Evolutionary conservation across 2,888 invertebrate species (phyloP).

Genomic region (Apodemia hepburni): DNA sequence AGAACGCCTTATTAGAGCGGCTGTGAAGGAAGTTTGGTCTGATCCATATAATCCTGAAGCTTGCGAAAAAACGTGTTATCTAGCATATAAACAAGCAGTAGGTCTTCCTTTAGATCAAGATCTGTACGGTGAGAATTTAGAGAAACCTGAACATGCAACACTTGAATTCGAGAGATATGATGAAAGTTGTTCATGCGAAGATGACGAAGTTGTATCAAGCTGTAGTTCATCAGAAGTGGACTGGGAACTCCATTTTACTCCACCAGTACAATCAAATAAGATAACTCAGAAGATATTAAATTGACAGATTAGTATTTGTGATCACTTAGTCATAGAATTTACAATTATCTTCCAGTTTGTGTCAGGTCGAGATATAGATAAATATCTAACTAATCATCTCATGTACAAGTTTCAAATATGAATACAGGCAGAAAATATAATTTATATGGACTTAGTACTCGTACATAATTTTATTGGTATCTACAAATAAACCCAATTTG

Average conservation of each 20-base stretch:
- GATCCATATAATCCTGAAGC: conserved; percentile 50
- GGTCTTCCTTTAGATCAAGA: conserved; percentile 32
- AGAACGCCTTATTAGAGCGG: conserved; percentile 40
- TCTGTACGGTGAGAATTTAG: neutral
- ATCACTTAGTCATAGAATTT: too few relatives aligned
- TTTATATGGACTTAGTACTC: too few relatives aligned
- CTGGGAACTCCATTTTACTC: conserved; percentile 67
- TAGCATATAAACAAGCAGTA: conserved; percentile 49
- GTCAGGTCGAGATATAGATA: too few relatives aligned
- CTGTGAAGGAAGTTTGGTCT: conserved; percentile 42
- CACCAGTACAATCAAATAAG: conserved; percentile 38
- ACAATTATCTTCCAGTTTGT: too few relatives aligned
- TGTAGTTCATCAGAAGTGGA: conserved; percentile 56
- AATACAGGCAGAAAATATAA: too few relatives aligned
- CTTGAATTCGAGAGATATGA: neutral
- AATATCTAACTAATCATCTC: too few relatives aligned
- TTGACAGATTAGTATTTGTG: neutral
- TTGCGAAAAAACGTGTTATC: conserved; percentile 50
- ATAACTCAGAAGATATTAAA: conserved; percentile 2
- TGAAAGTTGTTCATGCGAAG: conserved; percentile 43
- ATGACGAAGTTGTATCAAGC: conserved; percentile 44
- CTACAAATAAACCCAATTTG: too few relatives aligned
- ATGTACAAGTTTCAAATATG: too few relatives aligned
- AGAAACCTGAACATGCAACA: neutral
- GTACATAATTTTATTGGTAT: too few relatives aligned